phyloP scores from a whole-genome alignment of 1,140 invertebrate species.

The Drosophila ogumai region DNA sequence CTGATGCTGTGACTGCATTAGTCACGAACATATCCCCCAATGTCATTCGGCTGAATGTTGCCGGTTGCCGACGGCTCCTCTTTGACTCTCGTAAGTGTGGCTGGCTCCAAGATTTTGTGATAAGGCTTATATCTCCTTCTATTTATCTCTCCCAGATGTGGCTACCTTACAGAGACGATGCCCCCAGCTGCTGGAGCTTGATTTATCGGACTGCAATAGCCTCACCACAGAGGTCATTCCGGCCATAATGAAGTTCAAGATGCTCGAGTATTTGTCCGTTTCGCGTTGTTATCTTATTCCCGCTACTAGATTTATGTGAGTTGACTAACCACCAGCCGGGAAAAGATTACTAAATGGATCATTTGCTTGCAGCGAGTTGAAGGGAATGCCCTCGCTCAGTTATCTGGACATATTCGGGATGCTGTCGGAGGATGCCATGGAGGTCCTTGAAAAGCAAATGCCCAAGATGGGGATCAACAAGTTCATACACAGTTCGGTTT shows the following conservation, averaged over 20 bases:
- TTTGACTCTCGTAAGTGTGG: constrained; percentile 89
- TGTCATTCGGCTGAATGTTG: constrained; percentile 91
- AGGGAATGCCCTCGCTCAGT: constrained; percentile 86
- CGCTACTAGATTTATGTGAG: constrained; percentile 87
- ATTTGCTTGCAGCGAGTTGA: constrained; percentile 85
- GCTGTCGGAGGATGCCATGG: constrained; percentile 87
- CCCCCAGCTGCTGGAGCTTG: constrained; percentile 91
- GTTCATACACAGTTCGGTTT: constrained; percentile 90
- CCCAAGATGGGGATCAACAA: constrained; percentile 86
- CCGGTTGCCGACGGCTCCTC: constrained; percentile 91
- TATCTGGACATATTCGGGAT: constrained; percentile 92
- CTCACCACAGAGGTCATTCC: constrained; percentile 88
- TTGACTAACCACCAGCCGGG: constrained; percentile 10
- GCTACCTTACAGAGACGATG: constrained; percentile 88
- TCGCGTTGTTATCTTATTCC: constrained; percentile 93
- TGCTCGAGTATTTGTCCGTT: constrained; percentile 92
- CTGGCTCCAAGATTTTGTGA: not conserved
- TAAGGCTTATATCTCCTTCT: not conserved
- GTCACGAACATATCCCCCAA: constrained; percentile 88
- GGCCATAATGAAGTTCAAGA: constrained; percentile 87
- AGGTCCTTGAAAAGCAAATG: constrained; percentile 85
- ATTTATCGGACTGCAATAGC: constrained; percentile 93
- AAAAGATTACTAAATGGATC: not conserved
- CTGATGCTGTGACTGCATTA: constrained; percentile 87
- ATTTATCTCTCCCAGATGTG: constrained; percentile 87